These are phyloP conservation scores for Acrocephalus kingi DNA, from an alignment of 2,113 vertebrate genomes.

Conservation along the genomic window DNA sequence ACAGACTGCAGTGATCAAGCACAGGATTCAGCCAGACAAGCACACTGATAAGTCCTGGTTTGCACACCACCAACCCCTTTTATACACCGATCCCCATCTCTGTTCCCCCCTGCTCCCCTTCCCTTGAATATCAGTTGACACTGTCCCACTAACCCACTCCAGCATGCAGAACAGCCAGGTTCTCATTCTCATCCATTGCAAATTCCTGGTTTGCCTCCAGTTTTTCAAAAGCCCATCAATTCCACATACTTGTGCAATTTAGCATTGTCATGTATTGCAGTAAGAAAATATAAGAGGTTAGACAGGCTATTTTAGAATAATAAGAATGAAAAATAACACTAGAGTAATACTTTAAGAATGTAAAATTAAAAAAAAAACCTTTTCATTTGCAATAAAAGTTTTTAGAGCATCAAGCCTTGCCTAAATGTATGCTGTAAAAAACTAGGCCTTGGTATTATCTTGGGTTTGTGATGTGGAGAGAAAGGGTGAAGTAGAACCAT, in stretches of 20 bases:
- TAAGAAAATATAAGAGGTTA: background rate
- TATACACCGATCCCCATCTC: rapidly evolving
- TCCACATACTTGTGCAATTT: background rate
- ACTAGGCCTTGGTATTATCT: background rate
- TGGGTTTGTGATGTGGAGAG: background rate
- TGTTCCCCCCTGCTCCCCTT: rapidly evolving
- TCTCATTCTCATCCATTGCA: background rate
- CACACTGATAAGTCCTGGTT: background rate
- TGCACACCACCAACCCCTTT: background rate
- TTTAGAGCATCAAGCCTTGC: background rate
- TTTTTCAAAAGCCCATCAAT: background rate
- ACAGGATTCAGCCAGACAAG: background rate
- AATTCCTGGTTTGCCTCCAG: background rate
- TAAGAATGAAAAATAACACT: background rate
- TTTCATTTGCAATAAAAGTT: background rate
- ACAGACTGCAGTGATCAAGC: background rate
- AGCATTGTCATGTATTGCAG: background rate
- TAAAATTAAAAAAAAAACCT: too few species aligned
- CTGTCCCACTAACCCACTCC: background rate
- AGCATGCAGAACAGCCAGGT: rapidly evolving
- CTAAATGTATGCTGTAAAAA: background rate
- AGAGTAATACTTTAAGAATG: background rate
- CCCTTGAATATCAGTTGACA: background rate
- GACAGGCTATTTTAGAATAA: background rate
- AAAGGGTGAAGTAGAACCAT: background rate